Evolutionary conservation across 2,888 invertebrate species (phyloP).

Genomic region (Volucella bombylans): DNA sequence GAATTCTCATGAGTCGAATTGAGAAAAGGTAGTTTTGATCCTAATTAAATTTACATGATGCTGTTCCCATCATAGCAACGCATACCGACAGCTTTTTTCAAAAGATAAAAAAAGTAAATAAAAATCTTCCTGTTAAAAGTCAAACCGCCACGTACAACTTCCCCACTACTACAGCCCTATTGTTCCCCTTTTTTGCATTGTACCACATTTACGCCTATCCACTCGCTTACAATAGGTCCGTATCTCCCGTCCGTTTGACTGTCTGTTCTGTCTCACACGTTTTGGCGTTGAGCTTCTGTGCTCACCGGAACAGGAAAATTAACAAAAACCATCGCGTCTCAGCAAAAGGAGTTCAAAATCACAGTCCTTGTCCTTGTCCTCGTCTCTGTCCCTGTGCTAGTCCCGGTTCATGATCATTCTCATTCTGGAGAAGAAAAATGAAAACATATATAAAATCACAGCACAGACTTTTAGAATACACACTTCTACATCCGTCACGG

Average conservation of each 20-base stretch:
- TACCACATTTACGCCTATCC: constrained; percentile 26
- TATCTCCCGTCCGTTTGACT: background rate
- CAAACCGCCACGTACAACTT: constrained; percentile 44
- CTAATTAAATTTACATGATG: too few species aligned
- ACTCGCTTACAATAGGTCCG: background rate
- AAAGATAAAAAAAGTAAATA: too few species aligned
- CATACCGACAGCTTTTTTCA: too few species aligned
- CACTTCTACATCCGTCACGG: constrained; percentile 62
- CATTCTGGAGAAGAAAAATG: background rate
- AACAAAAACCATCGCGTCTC: constrained; percentile 51
- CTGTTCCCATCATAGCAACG: too few species aligned
- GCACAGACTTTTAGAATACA: constrained; percentile 28
- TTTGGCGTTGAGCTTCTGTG: constrained; percentile 63
- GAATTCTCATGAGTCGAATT: too few species aligned
- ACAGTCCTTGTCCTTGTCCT: background rate
- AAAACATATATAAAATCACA: constrained; percentile 23
- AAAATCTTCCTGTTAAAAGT: constrained; percentile 27
- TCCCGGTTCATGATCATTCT: constrained; percentile 47
- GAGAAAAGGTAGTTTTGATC: too few species aligned
- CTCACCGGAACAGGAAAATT: constrained; percentile 45
- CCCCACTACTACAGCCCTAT: background rate
- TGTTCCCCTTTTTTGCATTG: constrained; percentile 17
- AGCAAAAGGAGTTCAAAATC: background rate
- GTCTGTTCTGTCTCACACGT: constrained; percentile 19
- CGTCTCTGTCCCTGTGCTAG: constrained; percentile 52